phyloP scores from a whole-genome alignment of 2,888 invertebrate genomes.

The Limenitis arthemis region DNA sequence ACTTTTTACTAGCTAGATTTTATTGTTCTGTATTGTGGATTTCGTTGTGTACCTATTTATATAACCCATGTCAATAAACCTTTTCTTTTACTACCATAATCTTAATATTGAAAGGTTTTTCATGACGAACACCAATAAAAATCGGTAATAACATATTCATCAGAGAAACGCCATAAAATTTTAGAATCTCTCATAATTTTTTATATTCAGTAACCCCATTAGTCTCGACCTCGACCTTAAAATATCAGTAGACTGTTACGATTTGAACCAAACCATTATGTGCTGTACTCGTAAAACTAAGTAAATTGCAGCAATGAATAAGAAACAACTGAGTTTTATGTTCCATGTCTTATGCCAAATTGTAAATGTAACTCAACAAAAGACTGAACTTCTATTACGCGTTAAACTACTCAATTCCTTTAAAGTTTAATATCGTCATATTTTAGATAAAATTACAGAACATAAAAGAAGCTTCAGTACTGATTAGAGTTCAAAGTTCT shows the following conservation, averaged over 20 bases:
- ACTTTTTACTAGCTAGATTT: too few species aligned
- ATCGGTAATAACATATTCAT: neutral
- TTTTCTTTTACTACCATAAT: neutral
- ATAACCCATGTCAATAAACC: neutral
- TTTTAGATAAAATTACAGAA: too few species aligned
- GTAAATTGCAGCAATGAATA: slow-evolving; percentile 13
- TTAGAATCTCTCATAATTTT: slow-evolving; percentile 4
- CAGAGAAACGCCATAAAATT: slow-evolving; percentile 7
- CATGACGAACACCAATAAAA: slow-evolving; percentile 5
- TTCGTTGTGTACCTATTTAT: neutral
- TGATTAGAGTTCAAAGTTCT: too few species aligned
- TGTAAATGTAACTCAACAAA: neutral
- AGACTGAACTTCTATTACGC: neutral
- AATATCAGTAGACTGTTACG: slow-evolving; percentile 22
- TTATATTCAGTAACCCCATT: slow-evolving; percentile 14
- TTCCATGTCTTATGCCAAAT: neutral
- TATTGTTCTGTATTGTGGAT: neutral
- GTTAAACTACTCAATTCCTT: too few species aligned
- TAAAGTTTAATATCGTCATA: too few species aligned
- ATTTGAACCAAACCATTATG: slow-evolving; percentile 18
- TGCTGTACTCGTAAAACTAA: slow-evolving; percentile 20
- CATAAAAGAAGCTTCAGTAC: too few species aligned
- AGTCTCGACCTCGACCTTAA: slow-evolving; percentile 22
- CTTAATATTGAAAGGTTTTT: neutral
- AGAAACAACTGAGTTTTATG: slow-evolving; percentile 1